Base-by-base conservation (phyloP, 2,113 vertebrate genomes). In the Tychaedon coryphoeus region DNA sequence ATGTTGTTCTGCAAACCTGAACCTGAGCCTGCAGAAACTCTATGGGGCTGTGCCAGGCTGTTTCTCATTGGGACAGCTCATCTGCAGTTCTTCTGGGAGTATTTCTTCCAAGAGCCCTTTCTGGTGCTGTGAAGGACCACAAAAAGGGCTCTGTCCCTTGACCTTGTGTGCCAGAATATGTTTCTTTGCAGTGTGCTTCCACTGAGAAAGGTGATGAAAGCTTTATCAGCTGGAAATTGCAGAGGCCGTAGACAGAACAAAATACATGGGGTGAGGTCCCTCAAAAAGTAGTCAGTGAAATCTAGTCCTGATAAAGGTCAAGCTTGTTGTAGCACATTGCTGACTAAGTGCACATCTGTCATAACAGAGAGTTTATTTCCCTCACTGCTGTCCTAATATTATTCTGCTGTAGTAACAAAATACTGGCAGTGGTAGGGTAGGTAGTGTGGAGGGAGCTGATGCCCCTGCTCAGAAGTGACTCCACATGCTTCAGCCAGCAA, bases 271-370 rank as follows among this genome's bases (percentile, higher is more conserved):
- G 36, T 64, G 64, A 87, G 8, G 25, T 85, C 45, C 36, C 4
- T 19, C 42, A 74, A 72, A 70, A n/a, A 4, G 3, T 6, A 43
- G 54, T 48, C 62, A 42, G 42, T 89, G 45, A 95, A 91, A 88
- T 78, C 33, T 53, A 50, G 58, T 87, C n/a, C 57, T 9, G 2
- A 12, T 77, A 79, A 91, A 94, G 73, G 81, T 85, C 66, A 57
- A 18, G 56, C 85, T 86, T 75, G 60, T 88, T 94, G 61, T 61
- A 73, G 84, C 42, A 76, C 0, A 0, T 77, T 88, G 69, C 77
- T 88, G 70, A 57, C 73, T 87, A 69, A 87, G 71, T 48, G 58
- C 54, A 66, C 34, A 90, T 91, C 62, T 81, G 29, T 87, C 62
- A 70, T 28, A 82, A 34, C 42, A 60, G 19, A 70, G 72, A 36